Conservation (phyloP, 2,888 invertebrate genomes). For the Drosophila rellima region DNA sequence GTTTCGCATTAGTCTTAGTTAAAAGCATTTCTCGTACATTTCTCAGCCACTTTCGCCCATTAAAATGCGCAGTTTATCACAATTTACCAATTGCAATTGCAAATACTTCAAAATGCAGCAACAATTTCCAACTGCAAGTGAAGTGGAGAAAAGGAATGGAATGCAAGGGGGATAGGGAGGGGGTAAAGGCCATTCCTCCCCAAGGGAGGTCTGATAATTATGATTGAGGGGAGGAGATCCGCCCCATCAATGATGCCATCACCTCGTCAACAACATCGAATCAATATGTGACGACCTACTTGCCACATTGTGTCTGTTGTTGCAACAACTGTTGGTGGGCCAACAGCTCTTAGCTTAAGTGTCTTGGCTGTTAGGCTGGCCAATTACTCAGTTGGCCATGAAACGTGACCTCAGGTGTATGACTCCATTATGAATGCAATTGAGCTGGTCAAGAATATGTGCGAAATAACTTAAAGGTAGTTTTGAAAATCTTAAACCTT, state of each 20-base stretch:
- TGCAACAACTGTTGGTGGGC: not conserved
- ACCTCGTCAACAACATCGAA: not conserved
- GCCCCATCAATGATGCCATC: not conserved
- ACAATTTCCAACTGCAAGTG: not conserved
- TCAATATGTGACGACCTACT: slow-evolving; percentile 16
- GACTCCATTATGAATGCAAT: not conserved
- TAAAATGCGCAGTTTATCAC: slow-evolving; percentile 33
- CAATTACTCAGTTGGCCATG: slow-evolving; percentile 8
- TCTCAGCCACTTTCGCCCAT: slow-evolving; percentile 24
- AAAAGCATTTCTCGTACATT: slow-evolving; percentile 13
- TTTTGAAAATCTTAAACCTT: not conserved
- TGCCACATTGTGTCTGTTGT: slow-evolving; percentile 9
- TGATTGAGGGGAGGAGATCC: slow-evolving; percentile 15
- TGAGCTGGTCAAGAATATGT: no score
- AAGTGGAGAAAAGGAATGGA: not conserved
- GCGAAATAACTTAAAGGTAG: not conserved
- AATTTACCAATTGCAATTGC: slow-evolving; percentile 23
- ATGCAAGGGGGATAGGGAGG: not conserved
- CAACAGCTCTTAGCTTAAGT: not conserved
- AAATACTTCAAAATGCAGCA: slow-evolving; percentile 9
- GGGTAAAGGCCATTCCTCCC: not conserved
- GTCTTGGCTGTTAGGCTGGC: slow-evolving; percentile 1
- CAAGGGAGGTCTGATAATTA: not conserved
- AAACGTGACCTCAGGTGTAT: slow-evolving; percentile 3
- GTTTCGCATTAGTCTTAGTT: slow-evolving; percentile 7